phyloP scores from a whole-genome alignment of 1,140 invertebrate genomes.

The Littorina saxatilis region DNA sequence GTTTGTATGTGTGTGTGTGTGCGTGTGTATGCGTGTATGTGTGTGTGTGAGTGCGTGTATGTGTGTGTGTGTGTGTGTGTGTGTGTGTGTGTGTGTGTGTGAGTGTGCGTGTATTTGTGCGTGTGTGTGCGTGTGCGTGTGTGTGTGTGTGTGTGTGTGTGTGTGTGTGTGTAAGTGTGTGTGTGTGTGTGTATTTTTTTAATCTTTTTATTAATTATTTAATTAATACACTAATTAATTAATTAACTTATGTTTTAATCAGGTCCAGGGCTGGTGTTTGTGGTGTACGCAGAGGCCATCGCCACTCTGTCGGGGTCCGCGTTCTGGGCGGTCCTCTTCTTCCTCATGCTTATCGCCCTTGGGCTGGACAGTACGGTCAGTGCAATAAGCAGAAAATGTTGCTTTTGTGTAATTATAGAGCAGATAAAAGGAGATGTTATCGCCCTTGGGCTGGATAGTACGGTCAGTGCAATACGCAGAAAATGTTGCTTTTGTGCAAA shows the following conservation, averaged over 20 bases:
- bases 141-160: background rate
- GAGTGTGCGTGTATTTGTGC: background rate
- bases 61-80: background rate
- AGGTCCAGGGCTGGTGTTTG: slow-evolving; percentile 95
- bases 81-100: background rate
- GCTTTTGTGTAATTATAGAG: too few species aligned
- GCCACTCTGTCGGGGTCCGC: slow-evolving; percentile 91
- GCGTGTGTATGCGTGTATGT: background rate
- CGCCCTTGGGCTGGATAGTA: too few species aligned
- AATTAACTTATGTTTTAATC: too few species aligned
- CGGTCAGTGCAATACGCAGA: too few species aligned
- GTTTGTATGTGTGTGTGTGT: slow-evolving; percentile 8
- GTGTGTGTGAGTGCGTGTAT: background rate
- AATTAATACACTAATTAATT: too few species aligned
- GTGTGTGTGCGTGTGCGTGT: background rate
- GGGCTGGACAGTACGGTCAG: slow-evolving; percentile 81
- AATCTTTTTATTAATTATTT: too few species aligned
- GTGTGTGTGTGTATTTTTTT: too few species aligned
- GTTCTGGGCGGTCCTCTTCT: slow-evolving; percentile 98
- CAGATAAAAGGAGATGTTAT: too few species aligned
- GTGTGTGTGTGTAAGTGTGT: too few species aligned
- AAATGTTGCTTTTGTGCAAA: too few species aligned
- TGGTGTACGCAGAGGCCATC: slow-evolving; percentile 96
- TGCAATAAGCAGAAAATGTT: too few species aligned
- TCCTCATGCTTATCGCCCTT: slow-evolving; percentile 96